Conservation (phyloP, 2,888 invertebrate species). For the Podotricha telesiphe region DNA sequence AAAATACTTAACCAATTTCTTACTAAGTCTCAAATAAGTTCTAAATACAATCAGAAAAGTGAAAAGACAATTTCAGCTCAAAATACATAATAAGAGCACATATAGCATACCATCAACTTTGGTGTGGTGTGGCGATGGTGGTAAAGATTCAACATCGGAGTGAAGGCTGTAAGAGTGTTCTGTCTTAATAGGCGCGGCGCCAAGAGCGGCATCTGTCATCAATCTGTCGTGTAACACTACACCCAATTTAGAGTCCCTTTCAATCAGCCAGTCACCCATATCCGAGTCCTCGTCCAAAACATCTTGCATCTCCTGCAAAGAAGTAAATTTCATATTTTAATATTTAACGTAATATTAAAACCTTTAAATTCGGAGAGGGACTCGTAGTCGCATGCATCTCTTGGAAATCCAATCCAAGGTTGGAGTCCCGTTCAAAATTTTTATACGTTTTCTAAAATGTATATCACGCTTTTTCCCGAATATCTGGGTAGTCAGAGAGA, state of each 20-base stretch:
- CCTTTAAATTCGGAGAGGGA: no score
- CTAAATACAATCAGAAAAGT: no score
- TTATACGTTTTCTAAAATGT: no score
- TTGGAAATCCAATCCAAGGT: no score
- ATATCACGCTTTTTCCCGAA: no score
- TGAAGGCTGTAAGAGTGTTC: conserved; percentile 96
- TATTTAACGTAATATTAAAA: no score
- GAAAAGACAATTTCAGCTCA: not conserved
- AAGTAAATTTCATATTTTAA: not conserved
- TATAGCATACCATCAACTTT: conserved; percentile 87
- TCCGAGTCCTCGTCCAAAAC: conserved; percentile 87
- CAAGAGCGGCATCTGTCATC: conserved; percentile 94
- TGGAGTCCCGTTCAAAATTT: no score
- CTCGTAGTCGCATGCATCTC: no score
- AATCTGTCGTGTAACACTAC: conserved; percentile 94
- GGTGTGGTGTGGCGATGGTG: conserved; percentile 87
- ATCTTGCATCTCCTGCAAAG: conserved; percentile 85
- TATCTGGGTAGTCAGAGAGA: no score
- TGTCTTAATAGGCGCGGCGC: conserved; percentile 92
- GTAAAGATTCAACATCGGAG: conserved; percentile 88
- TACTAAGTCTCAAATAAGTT: no score
- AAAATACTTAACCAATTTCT: no score
- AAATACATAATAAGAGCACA: not conserved
- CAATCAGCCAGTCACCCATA: conserved; percentile 87
- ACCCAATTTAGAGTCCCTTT: conserved; percentile 86